These are phyloP conservation scores for Donacobius atricapilla DNA, from an alignment of 2,113 vertebrate species.

Conservation along the genomic window DNA sequence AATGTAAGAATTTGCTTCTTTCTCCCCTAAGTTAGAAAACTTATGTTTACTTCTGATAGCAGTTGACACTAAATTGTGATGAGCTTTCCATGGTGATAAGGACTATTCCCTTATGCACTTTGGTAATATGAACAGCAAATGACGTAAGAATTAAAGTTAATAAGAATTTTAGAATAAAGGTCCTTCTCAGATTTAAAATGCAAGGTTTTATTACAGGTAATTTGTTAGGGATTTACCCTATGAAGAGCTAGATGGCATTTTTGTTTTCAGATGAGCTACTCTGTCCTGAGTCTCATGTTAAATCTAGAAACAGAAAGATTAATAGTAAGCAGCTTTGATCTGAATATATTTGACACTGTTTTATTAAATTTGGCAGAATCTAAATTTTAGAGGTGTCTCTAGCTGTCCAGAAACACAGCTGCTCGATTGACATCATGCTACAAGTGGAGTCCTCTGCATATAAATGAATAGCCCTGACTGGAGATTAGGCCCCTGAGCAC, in stretches of 20 bases:
- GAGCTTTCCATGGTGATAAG: background rate
- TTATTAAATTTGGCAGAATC: background rate
- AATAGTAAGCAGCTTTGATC: background rate
- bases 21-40: background rate
- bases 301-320: background rate
- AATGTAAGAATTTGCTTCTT: background rate
- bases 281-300: background rate
- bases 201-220: background rate
- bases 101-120: background rate
- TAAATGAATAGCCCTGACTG: background rate
- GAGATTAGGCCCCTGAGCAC: background rate
- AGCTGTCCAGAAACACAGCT: background rate
- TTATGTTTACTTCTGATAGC: background rate
- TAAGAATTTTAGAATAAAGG: background rate
- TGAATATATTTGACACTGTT: background rate
- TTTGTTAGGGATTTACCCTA: background rate
- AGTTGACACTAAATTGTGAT: background rate
- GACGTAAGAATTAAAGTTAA: background rate
- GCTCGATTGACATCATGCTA: background rate
- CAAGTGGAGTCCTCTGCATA: background rate
- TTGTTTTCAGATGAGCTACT: background rate
- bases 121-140: background rate
- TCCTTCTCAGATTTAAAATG: background rate
- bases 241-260: background rate
- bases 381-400: background rate